Evolutionary conservation across 1,140 invertebrate genomes (phyloP), one percentile per base, ranked within the genome.

Genomic region (Triops cancriformis): DNA sequence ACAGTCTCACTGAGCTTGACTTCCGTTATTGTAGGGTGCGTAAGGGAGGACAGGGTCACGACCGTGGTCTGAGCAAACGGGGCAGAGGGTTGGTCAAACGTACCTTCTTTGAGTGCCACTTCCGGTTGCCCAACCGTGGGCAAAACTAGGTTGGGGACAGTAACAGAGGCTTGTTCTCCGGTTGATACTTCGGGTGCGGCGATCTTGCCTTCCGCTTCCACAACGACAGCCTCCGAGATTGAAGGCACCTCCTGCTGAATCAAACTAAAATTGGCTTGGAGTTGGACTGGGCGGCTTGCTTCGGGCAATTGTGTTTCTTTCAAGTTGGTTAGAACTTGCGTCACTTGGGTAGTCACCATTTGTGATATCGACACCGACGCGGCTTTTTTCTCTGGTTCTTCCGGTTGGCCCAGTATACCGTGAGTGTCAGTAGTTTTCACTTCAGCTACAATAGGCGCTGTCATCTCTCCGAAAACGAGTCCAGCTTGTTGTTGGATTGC

Each of bases 21-120:
- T 76, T 76, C 74, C 23, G 27, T 26, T 41, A 76, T 28, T n/a
- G 37, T 28, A 10, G 74, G 74, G 26, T 18, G 37, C 23, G 37
- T 42, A 11, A 76, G 45, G 37, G 37, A 41, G n/a, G 28, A 26
- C 7, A 76, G 14, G 26, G 26, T 26, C n/a, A 42, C 4, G 37
- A 18, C 45, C 42, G 74, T 31, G 37, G 37, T 76, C 23, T 76
- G 74, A 26, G 26, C 18, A 1, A 43, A 27, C 18, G 74, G 28
- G 18, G 18, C 28, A 18, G 41, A 27, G 45, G 37, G 45, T 26
- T 76, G 37, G 10, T 26, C 27, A 28, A 76, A 43, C 45, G n/a
- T 76, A 27, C 74, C 74, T 76, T 45, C 74, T 41, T 41, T 45
- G 12, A 41, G 26, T 43, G 74, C 41, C 26, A 42, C 45, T 76